A percentile compares a stretch with the other conserved stretches of the same genome.
phyloP scores from a whole-genome alignment of 1,140 invertebrate species.

The Drosophila funebris region DNA sequence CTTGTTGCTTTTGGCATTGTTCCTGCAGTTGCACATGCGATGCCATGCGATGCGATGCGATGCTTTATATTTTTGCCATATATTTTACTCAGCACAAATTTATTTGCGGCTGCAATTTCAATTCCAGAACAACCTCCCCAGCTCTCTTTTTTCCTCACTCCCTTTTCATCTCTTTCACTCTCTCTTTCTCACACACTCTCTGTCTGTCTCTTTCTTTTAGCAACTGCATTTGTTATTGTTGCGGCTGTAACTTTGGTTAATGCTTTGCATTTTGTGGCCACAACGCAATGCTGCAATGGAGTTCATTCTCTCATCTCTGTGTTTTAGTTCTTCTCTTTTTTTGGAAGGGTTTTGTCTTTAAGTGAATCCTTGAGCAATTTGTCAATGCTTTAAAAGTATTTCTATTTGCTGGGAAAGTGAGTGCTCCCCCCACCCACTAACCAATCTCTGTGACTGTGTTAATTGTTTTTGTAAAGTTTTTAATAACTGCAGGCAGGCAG shows the following conservation, averaged over 20 bases:
- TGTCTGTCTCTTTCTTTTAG: background rate
- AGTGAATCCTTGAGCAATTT: slow-evolving; percentile 66
- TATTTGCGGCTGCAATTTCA: slow-evolving; percentile 80
- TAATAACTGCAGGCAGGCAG: slow-evolving; percentile 68
- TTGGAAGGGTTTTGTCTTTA: slow-evolving; percentile 53
- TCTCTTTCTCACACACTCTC: background rate
- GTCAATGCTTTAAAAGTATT: slow-evolving; percentile 65
- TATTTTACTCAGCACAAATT: slow-evolving; percentile 77
- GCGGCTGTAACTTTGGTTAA: slow-evolving; percentile 74
- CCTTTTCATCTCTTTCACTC: background rate
- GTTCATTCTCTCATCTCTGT: too few relatives aligned
- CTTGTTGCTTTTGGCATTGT: slow-evolving; percentile 80
- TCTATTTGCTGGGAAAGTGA: slow-evolving; percentile 28
- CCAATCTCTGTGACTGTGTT: slow-evolving; percentile 57
- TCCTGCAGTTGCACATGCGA: slow-evolving; percentile 71
- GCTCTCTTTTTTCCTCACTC: background rate
- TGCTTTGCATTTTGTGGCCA: slow-evolving; percentile 65
- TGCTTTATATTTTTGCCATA: slow-evolving; percentile 73
- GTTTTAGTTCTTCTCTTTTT: too few relatives aligned
- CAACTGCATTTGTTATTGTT: slow-evolving; percentile 70
- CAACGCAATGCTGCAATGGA: slow-evolving; percentile 7
- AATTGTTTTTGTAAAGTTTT: slow-evolving; percentile 81
- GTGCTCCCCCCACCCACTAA: slow-evolving; percentile 5
- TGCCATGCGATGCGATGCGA: slow-evolving; percentile 57
- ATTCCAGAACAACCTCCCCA: slow-evolving; percentile 37